Percentiles rank a stretch among this genome's conserved stretches.
Evolutionary conservation across 1,140 invertebrate genomes (phyloP).

Genomic region (Metopolophium dirhodum): DNA sequence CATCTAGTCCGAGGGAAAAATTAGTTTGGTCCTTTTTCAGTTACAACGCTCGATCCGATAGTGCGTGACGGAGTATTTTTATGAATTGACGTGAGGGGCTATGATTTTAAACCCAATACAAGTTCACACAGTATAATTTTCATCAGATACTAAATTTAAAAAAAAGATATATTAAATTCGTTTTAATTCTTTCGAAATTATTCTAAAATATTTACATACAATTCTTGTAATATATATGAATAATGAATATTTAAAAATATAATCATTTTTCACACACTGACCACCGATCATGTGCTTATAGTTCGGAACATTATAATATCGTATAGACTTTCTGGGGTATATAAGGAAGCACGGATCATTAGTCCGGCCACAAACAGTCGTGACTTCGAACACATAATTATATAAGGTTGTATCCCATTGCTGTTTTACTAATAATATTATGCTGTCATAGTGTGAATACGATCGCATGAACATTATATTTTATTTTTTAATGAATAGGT

Average conservation of each 20-base stretch:
- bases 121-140: neutral
- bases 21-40: conserved; percentile 39
- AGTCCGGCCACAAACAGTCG: conserved; percentile 21
- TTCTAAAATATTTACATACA: neutral
- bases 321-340: neutral
- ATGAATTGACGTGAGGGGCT: neutral
- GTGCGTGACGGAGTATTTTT: conserved; percentile 49
- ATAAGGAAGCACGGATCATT: conserved; percentile 47
- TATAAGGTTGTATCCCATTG: neutral
- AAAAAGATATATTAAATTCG: neutral
- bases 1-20: conserved; percentile 27
- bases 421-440: neutral
- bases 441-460: neutral
- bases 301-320: conserved; percentile 49
- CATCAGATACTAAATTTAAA: neutral
- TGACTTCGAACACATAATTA: conserved; percentile 32
- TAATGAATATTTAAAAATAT: neutral
- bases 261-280: conserved; percentile 36
- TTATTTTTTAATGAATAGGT: neutral
- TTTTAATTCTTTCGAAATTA: neutral
- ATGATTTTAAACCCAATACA: neutral
- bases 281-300: conserved; percentile 2
- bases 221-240: neutral
- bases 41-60: conserved; percentile 9
- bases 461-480: neutral